Conservation (phyloP, 1,140 invertebrate species). For the Asobara japonica region DNA sequence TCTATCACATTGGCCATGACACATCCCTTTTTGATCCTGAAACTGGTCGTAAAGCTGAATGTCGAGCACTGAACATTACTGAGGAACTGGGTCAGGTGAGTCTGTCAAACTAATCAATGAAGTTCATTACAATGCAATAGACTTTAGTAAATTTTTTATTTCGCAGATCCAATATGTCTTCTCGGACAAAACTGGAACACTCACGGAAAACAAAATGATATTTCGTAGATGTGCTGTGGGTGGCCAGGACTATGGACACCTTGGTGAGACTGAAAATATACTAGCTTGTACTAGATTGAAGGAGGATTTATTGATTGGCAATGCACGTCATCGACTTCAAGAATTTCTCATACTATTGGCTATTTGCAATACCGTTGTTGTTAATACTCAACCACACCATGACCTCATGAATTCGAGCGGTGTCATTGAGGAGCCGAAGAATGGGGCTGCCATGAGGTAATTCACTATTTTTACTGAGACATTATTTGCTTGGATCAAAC, state of each 20-base stretch:
- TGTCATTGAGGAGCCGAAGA: conserved; percentile 69
- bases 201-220: conserved; percentile 98
- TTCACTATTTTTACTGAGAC: conserved; percentile 14
- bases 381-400: conserved; percentile 87
- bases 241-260: conserved; percentile 89
- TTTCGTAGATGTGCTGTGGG: conserved; percentile 90
- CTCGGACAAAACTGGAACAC: conserved; percentile 96
- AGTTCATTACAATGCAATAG: background rate
- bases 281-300: conserved; percentile 74
- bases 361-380: conserved; percentile 96
- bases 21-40: conserved; percentile 84
- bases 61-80: conserved; percentile 94
- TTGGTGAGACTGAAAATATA: conserved; percentile 72
- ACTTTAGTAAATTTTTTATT: conserved; percentile 19
- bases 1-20: conserved; percentile 95
- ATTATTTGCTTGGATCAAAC: no score
- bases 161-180: conserved; percentile 91
- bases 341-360: conserved; percentile 94
- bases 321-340: conserved; percentile 72
- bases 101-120: background rate
- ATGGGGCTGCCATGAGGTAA: conserved; percentile 46
- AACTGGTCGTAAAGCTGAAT: conserved; percentile 89
- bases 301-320: conserved; percentile 71
- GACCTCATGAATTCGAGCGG: conserved; percentile 89
- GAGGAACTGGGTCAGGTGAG: conserved; percentile 91